Base-by-base conservation (phyloP, 2,797 vertebrate genomes). In the Enteromius argenteus region DNA sequence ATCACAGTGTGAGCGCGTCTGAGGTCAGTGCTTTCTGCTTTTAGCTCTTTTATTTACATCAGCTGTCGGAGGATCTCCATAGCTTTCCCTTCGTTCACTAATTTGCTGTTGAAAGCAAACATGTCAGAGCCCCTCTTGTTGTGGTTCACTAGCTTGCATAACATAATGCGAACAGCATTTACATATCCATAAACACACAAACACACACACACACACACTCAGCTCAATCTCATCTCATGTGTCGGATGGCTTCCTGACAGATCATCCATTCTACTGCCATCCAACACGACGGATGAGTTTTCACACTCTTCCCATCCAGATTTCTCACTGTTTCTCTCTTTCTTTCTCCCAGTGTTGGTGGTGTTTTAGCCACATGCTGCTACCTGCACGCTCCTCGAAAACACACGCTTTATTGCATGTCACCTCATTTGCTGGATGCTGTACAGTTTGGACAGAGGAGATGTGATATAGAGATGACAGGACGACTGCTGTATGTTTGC, bases 21-120 rank as follows among this genome's bases (percentile, higher is more conserved):
- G 85, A 87, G 86, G 87, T 87, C 85, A 79, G 80, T 76, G 68
- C 81, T 76, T 53, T 60, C 27, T 69, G 85, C 86, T 88, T 86
- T 88, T 84, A 83, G 76, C 82, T 80, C 60, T 75, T 72, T 76
- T 85, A 86, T 86, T 83, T 79, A 85, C 85, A 84, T 79, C 86
- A 67, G 84, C 89, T 88, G 83, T 85, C 89, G 87, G 82, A 84
- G 73, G 79, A 67, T 58, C 66, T 77, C 79, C 42, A 68, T 84
- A 88, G 89, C 79, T 86, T 87, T 87, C 71, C 79, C 79, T 89
- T 89, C 89, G 83, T 89, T 92, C 89, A 90, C 90, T 92, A 90
- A 90, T 92, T 90, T 91, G 88, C 89, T 90, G 91, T 88, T 91
- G 90, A 91, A 92, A 90, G 89, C 90, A 91, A 90, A 91, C 89